Percentiles rank a stretch among this genome's conserved stretches.
Conservation (phyloP, 2,113 vertebrate genomes). For the Poecilia latipinna region DNA sequence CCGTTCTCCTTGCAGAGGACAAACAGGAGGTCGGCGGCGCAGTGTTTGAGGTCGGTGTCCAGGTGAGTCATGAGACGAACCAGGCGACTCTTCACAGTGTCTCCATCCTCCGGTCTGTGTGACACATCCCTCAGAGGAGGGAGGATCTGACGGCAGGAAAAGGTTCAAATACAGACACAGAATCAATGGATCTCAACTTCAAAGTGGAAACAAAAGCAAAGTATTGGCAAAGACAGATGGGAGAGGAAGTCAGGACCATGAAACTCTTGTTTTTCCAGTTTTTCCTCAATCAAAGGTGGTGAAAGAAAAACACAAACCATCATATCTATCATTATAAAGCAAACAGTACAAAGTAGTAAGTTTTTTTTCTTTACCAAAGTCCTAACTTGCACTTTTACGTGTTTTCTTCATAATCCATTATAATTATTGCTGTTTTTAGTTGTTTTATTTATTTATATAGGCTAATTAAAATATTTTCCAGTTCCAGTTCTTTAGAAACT, state of each 20-base stretch:
- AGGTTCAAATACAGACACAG: background rate
- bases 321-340: too few species aligned
- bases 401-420: too few species aligned
- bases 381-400: too few species aligned
- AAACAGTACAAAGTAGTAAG: too few species aligned
- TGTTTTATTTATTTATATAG: too few species aligned
- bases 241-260: background rate
- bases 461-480: too few species aligned
- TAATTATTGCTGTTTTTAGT: too few species aligned
- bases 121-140: constrained; percentile 78
- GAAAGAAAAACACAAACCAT: too few species aligned
- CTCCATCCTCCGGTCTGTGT: constrained; percentile 76
- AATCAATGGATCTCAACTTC: background rate
- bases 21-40: constrained; percentile 85
- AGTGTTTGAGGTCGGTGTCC: constrained; percentile 84
- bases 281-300: too few species aligned
- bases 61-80: constrained; percentile 85
- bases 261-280: background rate
- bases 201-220: background rate
- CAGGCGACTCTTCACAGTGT: constrained; percentile 77
- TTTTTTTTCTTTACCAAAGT: too few species aligned
- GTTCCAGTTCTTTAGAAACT: too few species aligned
- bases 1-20: constrained; percentile 88
- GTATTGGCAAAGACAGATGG: background rate
- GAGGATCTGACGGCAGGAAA: constrained; percentile 67